Conservation (phyloP, 1,140 invertebrate species). For the Cyclina sinensis region DNA sequence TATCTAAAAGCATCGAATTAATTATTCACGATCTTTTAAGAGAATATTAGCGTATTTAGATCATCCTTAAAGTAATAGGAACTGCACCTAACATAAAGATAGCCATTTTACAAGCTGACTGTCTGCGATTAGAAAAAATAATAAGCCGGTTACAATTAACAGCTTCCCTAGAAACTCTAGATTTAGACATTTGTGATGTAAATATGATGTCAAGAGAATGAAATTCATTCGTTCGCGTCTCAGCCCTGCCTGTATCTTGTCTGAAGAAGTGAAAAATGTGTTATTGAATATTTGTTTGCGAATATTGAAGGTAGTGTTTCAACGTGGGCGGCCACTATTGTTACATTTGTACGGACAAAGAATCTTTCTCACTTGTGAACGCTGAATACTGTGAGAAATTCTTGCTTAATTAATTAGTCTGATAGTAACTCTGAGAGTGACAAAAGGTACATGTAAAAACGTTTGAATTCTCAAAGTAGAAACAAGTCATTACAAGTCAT, state of each 20-base stretch:
- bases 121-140: no score
- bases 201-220: background rate
- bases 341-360: background rate
- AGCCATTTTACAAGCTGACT: no score
- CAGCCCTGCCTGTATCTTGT: background rate
- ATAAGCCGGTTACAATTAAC: no score
- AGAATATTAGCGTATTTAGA: no score
- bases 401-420: slow-evolving; percentile 12
- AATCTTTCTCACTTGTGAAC: background rate
- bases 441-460: no score
- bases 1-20: no score
- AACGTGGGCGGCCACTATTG: background rate
- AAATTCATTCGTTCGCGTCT: background rate
- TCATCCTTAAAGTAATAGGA: no score
- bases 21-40: no score
- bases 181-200: background rate
- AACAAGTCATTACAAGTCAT: no score
- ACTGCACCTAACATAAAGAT: no score
- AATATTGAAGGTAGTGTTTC: background rate
- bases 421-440: background rate
- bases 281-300: slow-evolving; percentile 30
- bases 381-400: background rate
- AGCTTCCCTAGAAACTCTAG: no score
- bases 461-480: no score
- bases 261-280: slow-evolving; percentile 23